Percentiles rank a stretch among this genome's conserved stretches.
Evolutionary conservation across 2,113 vertebrate genomes (phyloP).

Genomic region (Orientallactaga bullata): DNA sequence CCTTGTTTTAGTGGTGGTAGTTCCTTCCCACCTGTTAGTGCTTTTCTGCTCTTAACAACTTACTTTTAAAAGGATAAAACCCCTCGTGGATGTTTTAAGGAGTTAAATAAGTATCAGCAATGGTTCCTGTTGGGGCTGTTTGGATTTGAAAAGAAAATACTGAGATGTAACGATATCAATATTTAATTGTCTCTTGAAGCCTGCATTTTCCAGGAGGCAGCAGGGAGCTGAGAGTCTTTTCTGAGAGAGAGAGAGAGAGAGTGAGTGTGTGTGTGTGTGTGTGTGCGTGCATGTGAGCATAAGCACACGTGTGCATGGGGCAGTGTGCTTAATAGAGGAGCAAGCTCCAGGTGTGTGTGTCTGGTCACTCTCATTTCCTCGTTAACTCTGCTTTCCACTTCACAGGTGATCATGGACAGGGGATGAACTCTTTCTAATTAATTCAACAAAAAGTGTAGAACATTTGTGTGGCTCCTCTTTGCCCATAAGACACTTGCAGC

Average conservation of each 20-base stretch:
- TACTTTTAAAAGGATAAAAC: constrained; percentile 71
- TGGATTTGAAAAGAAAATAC: constrained; percentile 80
- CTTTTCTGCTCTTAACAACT: constrained; percentile 55
- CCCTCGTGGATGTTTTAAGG: constrained; percentile 70
- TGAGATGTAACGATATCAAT: constrained; percentile 81
- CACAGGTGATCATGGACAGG: not conserved
- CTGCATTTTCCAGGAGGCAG: constrained; percentile 70
- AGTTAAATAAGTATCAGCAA: constrained; percentile 75
- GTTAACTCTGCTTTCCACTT: not conserved
- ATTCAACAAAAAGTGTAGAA: constrained; percentile 35
- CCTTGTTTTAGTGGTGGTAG: not conserved
- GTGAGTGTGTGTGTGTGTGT: not conserved
- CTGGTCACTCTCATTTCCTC: not conserved
- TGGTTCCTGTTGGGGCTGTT: constrained; percentile 81
- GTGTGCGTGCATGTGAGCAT: not conserved
- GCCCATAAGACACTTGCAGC: not conserved
- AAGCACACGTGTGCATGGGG: not conserved
- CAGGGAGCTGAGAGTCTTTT: constrained; percentile 61
- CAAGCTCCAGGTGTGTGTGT: not conserved
- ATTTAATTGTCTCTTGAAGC: constrained; percentile 81
- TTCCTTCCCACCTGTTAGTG: not conserved
- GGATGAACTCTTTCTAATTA: constrained; percentile 34
- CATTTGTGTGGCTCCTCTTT: not conserved
- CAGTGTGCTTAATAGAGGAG: not conserved
- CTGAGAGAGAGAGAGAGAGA: not conserved